Conservation (phyloP, 2,888 invertebrate genomes). For the Cephus nigrinus region DNA sequence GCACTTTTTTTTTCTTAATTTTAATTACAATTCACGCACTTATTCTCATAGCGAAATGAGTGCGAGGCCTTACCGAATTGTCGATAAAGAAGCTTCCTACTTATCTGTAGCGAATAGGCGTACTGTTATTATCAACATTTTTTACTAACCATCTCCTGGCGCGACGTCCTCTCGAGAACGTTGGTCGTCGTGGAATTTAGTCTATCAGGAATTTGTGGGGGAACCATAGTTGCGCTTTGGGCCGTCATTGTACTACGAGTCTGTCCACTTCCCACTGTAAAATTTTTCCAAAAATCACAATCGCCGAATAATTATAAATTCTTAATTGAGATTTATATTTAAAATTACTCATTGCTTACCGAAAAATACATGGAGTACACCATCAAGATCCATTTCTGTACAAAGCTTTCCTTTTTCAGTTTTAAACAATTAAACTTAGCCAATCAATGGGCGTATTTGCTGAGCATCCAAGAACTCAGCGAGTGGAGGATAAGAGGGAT, state of each 20-base stretch:
- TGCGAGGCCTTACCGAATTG: not conserved
- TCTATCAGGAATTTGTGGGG: not conserved
- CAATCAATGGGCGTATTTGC: too few relatives aligned
- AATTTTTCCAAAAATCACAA: slow-evolving; percentile 4
- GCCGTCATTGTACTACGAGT: slow-evolving; percentile 53
- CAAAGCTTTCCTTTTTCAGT: too few relatives aligned
- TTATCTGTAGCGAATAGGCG: not conserved
- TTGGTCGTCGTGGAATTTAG: slow-evolving; percentile 8
- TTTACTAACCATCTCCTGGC: slow-evolving; percentile 35
- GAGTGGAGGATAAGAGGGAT: too few relatives aligned
- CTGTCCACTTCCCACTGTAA: slow-evolving; percentile 55
- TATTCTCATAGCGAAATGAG: too few relatives aligned
- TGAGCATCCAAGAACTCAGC: too few relatives aligned
- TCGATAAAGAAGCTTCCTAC: not conserved
- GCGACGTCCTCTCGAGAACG: slow-evolving; percentile 27
- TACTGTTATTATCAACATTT: not conserved
- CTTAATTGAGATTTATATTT: not conserved
- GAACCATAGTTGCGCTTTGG: slow-evolving; percentile 21
- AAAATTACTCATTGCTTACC: not conserved
- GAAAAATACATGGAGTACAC: not conserved
- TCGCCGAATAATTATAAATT: not conserved
- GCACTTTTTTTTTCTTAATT: not conserved
- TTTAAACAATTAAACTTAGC: too few relatives aligned
- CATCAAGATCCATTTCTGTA: too few relatives aligned
- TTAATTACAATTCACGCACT: too few relatives aligned